Evolutionary conservation across 30 jellyfish, hydroid and myxozoan species (phyloP), one percentile per base, ranked within the genome.

Genomic region (Aurelia sp.): DNA sequence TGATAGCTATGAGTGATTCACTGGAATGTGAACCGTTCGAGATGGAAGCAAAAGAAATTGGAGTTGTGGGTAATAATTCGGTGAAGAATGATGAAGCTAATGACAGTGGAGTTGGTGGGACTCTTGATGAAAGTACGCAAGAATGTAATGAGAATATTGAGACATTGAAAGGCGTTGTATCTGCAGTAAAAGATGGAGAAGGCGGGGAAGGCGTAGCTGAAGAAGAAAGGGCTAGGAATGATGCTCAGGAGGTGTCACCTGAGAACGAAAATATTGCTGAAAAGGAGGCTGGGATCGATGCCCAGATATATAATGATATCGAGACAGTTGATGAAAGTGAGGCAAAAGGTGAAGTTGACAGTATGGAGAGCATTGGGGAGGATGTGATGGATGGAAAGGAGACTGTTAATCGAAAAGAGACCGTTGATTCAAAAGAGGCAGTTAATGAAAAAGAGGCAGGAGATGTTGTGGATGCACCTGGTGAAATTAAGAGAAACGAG

Each of bases 61-160:
- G 33, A 59, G 69, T 59, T 59, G 69, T 33, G 33, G 33, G 33
- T 18, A 5, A 8, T 4, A 59, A 59, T n/a, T 59, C 69, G 8
- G 19, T 27, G 20, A 66, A 31, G 9, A 66, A 66, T 12, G 77
- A 66, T 17, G 74, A 38, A 70, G 73, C 74, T 52, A 66, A 51
- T 21, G 88, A 77, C 16, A 77, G 88, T 52, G 47, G 88, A 16
- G n/a, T 80, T 15, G 67, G 74, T 63, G 82, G 64, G 27, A 57
- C 74, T 40, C 22, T 66, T 3, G 90, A 80, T 47, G 90, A 50
- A 20, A 50, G 90, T 38, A 67, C 60, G 24, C 22, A 27, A 8
- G 90, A 66, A 3, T 18, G 62, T 40, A 52, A 27, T 66, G 90
- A 51, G 13, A 13, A 18, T 35, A 30, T 6, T n/a, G 67, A 22